These are phyloP conservation scores for Channa striata DNA, from an alignment of 2,797 vertebrate genomes.

Conservation along the genomic window DNA sequence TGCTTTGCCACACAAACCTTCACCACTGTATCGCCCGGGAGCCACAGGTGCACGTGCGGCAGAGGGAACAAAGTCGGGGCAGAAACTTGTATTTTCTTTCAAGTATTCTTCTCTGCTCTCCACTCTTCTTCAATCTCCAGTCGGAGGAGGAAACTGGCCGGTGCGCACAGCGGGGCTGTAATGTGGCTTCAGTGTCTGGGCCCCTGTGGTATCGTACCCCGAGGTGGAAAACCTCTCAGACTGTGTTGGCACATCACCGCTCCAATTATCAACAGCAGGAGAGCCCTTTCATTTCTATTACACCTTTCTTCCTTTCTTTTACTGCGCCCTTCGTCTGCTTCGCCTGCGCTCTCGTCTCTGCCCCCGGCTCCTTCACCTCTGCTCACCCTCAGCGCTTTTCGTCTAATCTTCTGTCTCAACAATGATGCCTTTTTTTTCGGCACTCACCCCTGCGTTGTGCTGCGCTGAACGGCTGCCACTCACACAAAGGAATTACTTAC, in stretches of 20 bases:
- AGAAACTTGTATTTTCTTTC: constrained; percentile 32
- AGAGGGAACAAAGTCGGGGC: constrained; percentile 15
- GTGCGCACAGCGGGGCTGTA: constrained; percentile 62
- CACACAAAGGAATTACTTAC: constrained; percentile 40
- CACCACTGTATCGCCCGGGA: not conserved
- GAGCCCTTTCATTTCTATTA: constrained; percentile 74
- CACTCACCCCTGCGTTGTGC: constrained; percentile 23
- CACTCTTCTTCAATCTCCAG: constrained; percentile 34
- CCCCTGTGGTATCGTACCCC: constrained; percentile 65
- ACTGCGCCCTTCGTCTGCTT: constrained; percentile 42
- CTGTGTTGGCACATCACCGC: constrained; percentile 67
- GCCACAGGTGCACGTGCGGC: not conserved
- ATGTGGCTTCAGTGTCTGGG: constrained; percentile 70
- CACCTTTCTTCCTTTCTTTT: constrained; percentile 62
- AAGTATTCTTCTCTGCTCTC: constrained; percentile 37
- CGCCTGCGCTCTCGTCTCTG: constrained; percentile 47
- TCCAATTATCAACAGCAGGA: constrained; percentile 79
- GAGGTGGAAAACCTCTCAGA: constrained; percentile 75
- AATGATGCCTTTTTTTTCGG: constrained; percentile 28
- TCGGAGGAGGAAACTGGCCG: constrained; percentile 43
- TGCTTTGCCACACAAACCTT: not conserved
- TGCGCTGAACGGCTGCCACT: constrained; percentile 28
- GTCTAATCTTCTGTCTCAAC: constrained; percentile 57
- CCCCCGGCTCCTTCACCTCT: constrained; percentile 55
- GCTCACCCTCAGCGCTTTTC: constrained; percentile 52